Percentiles rank a stretch among this genome's conserved stretches.
phyloP scores from a whole-genome alignment of 1,140 invertebrate genomes.

The Helicoverpa zea region DNA sequence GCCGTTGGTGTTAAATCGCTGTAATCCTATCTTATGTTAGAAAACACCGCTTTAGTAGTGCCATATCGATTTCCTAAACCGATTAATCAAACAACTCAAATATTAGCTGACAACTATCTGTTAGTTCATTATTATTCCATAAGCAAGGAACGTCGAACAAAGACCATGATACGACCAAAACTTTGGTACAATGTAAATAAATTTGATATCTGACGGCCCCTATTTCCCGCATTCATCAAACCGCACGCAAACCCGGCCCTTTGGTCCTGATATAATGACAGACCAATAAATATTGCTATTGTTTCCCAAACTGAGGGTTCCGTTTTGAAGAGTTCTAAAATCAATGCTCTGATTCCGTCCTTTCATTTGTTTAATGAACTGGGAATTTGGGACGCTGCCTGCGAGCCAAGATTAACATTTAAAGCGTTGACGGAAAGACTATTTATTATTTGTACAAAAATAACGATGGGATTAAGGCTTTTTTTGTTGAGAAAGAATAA shows the following conservation, averaged over 20 bases:
- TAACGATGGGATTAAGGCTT: neutral
- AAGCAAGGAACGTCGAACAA: too few relatives aligned
- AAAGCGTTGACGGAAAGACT: neutral
- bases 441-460: neutral
- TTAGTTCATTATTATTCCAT: too few relatives aligned
- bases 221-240: slow-evolving; percentile 42
- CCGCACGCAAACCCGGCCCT: slow-evolving; percentile 34
- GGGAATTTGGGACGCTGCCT: slow-evolving; percentile 6
- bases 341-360: slow-evolving; percentile 15
- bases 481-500: too few relatives aligned
- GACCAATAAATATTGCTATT: slow-evolving; percentile 37
- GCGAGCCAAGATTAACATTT: slow-evolving; percentile 2
- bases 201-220: slow-evolving; percentile 35
- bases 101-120: too few relatives aligned
- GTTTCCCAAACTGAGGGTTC: slow-evolving; percentile 16
- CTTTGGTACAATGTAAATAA: slow-evolving; percentile 24
- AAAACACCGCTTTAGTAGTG: too few relatives aligned
- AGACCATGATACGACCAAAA: neutral
- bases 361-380: slow-evolving; percentile 34
- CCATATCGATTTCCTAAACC: too few relatives aligned
- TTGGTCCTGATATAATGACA: neutral
- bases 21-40: too few relatives aligned
- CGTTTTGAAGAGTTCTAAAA: neutral
- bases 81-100: too few relatives aligned
- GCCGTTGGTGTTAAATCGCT: too few relatives aligned